Evolutionary conservation across 2,888 invertebrate genomes (phyloP), one percentile per base, ranked within the genome.

Genomic region (Caenorhabditis auriculariae): DNA sequence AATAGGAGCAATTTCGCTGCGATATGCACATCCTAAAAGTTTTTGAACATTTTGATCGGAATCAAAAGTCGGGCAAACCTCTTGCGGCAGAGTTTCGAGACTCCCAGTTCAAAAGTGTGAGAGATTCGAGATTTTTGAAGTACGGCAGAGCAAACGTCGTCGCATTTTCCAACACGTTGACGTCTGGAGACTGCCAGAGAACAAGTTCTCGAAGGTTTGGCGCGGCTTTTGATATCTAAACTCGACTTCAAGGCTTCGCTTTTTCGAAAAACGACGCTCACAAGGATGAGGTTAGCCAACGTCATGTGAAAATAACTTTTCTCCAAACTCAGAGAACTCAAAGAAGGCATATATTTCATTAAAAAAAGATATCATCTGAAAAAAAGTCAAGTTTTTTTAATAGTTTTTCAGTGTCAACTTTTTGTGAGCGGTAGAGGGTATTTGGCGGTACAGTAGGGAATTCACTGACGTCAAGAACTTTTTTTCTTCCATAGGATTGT

Each of bases 101-200:
- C 21, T 61, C 53, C 61, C 61, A 61, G 1, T 50, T 50, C 12
- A 32, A 44, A n/a, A 62, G 3, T 41, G 54, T 54, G 32, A 62
- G 21, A 6, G 47, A 54, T 4, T 47, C 24, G 3, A 62, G 51
- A 5, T 29, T 37, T 41, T 29, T 26, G 27, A 58, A 51, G 27
- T 54, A 62, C 7, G 24, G 43, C 9, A 62, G 44, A 5, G 52
- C 53, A 15, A 54, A n/a, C 2, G 58, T n/a, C 3, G 43, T 48
- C 23, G 57, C 54, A 21, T 54, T 29, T 0, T 28, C 56, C 23
- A 61, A 17, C 50, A 51, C 57, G 19, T 28, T 4, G 5, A 21
- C 6, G 3, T 49, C 21, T 24, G 49, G 43, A 12, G 24, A 43
- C 43, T 62, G 55, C 24, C 52, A 28, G 2, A 60, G 35, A 4